Base-by-base conservation (phyloP, 2,888 invertebrate species). In the Leuctra nigra region DNA sequence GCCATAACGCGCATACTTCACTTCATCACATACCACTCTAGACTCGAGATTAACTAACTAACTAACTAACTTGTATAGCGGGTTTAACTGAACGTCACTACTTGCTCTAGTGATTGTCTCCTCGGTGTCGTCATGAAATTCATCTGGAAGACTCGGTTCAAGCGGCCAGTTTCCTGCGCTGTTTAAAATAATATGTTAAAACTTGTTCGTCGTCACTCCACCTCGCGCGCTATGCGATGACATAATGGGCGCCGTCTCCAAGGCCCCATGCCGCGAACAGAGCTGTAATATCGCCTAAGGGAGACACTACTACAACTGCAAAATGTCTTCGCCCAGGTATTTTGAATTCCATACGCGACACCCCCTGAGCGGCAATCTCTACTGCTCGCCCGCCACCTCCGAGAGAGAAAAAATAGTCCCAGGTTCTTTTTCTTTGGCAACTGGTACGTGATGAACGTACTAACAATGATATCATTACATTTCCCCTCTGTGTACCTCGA, bases 301-400 rank as follows among this genome's bases (percentile, higher is more conserved):
- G 41, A 41, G n/a, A n/a, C n/a, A n/a, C 41, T 14, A 4, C 6
- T 6, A n/a, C 7, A 4, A 41, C 41, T 11, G 41, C 2, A 9
- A 6, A 29, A 11, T 20, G 41, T 41, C 18, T 41, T n/a, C 41
- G 18, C 41, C 2, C 41, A 41, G 41, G 41, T 54, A 18, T 54
- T 58, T 54, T 48, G 24, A 36, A 58, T 58, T 58, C 58, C 20
- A 22, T 14, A 22, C 58, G 50, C 50, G 58, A 13, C 20, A 29
- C 36, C 50, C 58, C 57, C 57, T 20, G 13, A 25, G 54, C 58
- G 39, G 39, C 58, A 54, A 54, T 58, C 53, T 47, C 54, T n/a
- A n/a, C n/a, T n/a, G 22, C 16, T 50, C 33, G 33, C 36, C 29
- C 6, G 41, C 18, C 38, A 14, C 38, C 16, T 38, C 38, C 6